Evolutionary conservation across 2,113 vertebrate species (phyloP).

Genomic region (Eolophus roseicapilla): DNA sequence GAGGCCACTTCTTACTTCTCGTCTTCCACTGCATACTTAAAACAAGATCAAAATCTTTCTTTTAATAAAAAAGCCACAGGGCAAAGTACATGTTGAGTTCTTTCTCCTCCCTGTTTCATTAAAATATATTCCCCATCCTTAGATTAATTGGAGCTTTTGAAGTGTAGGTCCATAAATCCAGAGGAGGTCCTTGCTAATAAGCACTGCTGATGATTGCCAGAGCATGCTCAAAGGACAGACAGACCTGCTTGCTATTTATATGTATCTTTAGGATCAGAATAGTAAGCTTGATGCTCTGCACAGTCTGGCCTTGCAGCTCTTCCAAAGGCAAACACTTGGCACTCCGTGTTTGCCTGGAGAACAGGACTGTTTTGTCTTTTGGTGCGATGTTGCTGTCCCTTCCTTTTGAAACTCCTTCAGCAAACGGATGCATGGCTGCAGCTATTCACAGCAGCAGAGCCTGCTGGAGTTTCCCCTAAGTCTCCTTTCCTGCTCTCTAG

Average conservation of each 20-base stretch:
- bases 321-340: neutral
- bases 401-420: neutral
- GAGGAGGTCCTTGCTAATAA: neutral
- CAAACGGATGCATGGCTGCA: neutral
- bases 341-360: neutral
- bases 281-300: neutral
- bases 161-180: neutral
- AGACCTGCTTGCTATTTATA: neutral
- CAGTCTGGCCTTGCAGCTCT: neutral
- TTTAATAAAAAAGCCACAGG: neutral
- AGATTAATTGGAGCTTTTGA: slow-evolving; percentile 24
- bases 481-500: neutral
- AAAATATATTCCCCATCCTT: neutral
- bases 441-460: neutral
- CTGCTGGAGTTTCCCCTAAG: neutral
- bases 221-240: neutral
- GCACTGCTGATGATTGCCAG: neutral
- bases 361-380: neutral
- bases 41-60: neutral
- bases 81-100: neutral
- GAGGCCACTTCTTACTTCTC: neutral
- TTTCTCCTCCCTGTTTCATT: neutral
- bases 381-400: neutral
- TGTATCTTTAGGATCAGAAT: neutral
- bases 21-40: neutral